Conservation (phyloP, 2,888 invertebrate genomes). For the Melikaiella ostensackeni region DNA sequence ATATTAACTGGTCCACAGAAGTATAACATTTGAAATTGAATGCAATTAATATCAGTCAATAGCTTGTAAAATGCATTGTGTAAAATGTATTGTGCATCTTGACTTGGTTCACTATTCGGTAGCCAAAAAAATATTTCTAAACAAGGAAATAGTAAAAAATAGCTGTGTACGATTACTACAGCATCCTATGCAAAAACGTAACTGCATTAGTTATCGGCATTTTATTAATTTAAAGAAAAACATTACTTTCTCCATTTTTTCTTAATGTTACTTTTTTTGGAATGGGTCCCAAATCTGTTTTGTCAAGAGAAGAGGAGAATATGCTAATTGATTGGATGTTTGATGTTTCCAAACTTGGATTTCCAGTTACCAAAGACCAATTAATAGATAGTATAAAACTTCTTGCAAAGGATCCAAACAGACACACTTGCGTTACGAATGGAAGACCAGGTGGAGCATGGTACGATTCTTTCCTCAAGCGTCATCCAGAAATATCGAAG, state of each 20-base stretch:
- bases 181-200: constrained; percentile 9
- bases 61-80: too few species aligned
- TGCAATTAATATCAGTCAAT: background rate
- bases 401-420: constrained; percentile 43
- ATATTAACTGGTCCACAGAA: background rate
- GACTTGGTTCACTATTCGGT: too few species aligned
- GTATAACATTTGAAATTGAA: background rate
- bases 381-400: constrained; percentile 60
- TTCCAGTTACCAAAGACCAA: constrained; percentile 62
- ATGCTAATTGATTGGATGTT: constrained; percentile 54
- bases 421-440: constrained; percentile 55
- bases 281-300: constrained; percentile 41
- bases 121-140: too few species aligned
- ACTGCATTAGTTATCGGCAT: too few species aligned
- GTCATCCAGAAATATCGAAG: constrained; percentile 62
- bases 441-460: constrained; percentile 64
- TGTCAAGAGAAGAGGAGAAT: constrained; percentile 43
- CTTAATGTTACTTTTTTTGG: too few species aligned
- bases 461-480: constrained; percentile 63
- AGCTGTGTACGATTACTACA: too few species aligned
- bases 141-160: too few species aligned
- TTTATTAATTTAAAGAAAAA: too few species aligned
- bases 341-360: constrained; percentile 57
- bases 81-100: too few species aligned
- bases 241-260: too few species aligned